Evolutionary conservation across 2,888 invertebrate genomes (phyloP).

Genomic region (Aelia acuminata): DNA sequence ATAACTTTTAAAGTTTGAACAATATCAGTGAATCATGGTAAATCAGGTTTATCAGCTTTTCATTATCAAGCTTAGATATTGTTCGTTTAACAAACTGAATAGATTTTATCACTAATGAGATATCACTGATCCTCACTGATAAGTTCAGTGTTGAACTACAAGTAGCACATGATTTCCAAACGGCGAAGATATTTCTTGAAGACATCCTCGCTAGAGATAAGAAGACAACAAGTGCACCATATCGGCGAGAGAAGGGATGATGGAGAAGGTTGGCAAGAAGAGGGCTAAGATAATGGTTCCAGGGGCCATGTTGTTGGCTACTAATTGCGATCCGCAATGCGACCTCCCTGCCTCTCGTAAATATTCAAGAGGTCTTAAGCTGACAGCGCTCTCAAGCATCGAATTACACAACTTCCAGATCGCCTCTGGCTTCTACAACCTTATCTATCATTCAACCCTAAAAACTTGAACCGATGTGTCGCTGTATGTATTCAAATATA

Average conservation of each 20-base stretch:
- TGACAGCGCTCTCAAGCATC: constrained; percentile 34
- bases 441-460: background rate
- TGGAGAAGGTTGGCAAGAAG: constrained; percentile 2
- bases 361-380: constrained; percentile 28
- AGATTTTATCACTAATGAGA: no score
- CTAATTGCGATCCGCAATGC: constrained; percentile 48
- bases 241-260: background rate
- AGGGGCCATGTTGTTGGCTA: constrained; percentile 1
- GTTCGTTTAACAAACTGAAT: no score
- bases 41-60: no score
- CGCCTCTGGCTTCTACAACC: constrained; percentile 7
- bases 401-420: constrained; percentile 39
- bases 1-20: no score
- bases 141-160: background rate
- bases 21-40: no score
- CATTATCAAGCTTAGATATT: no score
- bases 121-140: no score
- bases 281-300: constrained; percentile 8
- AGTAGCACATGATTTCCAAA: background rate
- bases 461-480: no score
- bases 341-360: constrained; percentile 42
- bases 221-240: constrained; percentile 10
- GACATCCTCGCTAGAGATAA: background rate
- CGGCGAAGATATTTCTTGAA: background rate
- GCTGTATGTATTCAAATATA: no score